Evolutionary conservation across 2,797 vertebrate species (phyloP), one percentile per base, ranked within the genome.

Genomic region (Pseudochirops corinnae): DNA sequence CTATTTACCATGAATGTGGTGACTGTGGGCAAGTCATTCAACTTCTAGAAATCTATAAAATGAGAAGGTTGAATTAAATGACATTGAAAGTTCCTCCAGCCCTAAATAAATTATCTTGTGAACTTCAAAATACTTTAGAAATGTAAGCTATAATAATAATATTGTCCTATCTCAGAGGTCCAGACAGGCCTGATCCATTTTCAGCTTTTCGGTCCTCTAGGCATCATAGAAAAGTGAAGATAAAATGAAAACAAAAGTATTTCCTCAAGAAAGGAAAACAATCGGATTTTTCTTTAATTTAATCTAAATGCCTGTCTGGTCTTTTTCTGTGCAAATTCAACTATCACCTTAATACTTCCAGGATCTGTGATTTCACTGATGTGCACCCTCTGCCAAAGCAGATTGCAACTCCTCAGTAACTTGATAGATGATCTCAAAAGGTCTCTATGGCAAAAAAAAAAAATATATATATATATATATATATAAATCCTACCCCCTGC

Each of bases 171-270:
- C 74, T 87, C 74, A 87, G 74, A 87, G 74, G 74, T 50, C 9
- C 74, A 87, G 74, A 87, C 74, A 50, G 74, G 9, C 39, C 74
- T 87, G 39, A 26, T 46, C 24, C 74, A 87, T 87, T 87, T 87
- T 87, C 74, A 87, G 74, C 39, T 87, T 87, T 87, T 87, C 74
- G 50, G 74, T 87, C 74, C 74, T 87, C 74, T 87, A 87, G 74
- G 74, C 74, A 87, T 87, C 74, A 87, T 50, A 87, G 67, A 46
- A 87, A 87, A 87, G 18, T 87, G 24, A 26, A 87, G 74, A 87
- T 87, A 87, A 87, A 87, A 87, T 28, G 39, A 87, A 87, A 87
- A 87, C 74, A 87, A 87, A 87, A 87, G 39, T 50, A 6, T 50
- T 39, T 87, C 74, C 74, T 87, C 74, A 87, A 87, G 74, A 87